Base-by-base conservation (phyloP, 2,888 invertebrate genomes). In the Escarpia spicata region DNA sequence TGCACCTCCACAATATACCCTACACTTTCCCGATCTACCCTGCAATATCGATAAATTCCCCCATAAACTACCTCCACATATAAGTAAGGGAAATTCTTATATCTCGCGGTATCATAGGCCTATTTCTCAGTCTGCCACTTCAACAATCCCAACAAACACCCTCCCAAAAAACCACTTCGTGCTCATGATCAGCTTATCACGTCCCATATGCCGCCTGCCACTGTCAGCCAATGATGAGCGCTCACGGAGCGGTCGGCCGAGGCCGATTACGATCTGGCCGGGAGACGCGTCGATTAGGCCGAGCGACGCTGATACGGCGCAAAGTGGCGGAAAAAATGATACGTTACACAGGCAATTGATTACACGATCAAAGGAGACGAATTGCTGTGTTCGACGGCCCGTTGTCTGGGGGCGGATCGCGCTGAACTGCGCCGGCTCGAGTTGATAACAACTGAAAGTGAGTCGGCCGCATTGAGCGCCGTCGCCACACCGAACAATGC, bases 341-440 rank as follows among this genome's bases (percentile, higher is more conserved):
- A 75, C 75, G 75, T 75, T 75, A 75, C 75, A 75, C 75, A 75
- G 75, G 75, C 75, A 75, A 75, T 75, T 75, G 75, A 75, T 75
- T 75, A 75, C 75, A 75, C 75, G 75, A 75, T 75, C 75, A 75
- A 75, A 75, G 75, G 75, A 75, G 75, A 75, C 75, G 75, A 75
- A 75, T 75, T 75, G 75, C 75, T 75, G 75, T 75, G 75, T 75
- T 75, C 75, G 75, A 19, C 75, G 75, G 19, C n/a, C 19, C 26
- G 26, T 75, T 75, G 75, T 75, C 75, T 19, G 75, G 75, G 52
- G 52, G 75, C 75, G 75, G 75, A 75, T 19, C 75, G 19, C 75
- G 75, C 75, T 75, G 26, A 75, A 75, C 52, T 75, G 75, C 75
- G 26, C 75, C 26, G 75, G 75, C 75, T 75, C 75, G 75, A 75